Conservation (phyloP, 2,113 vertebrate species). For the Excalfactoria chinensis region DNA sequence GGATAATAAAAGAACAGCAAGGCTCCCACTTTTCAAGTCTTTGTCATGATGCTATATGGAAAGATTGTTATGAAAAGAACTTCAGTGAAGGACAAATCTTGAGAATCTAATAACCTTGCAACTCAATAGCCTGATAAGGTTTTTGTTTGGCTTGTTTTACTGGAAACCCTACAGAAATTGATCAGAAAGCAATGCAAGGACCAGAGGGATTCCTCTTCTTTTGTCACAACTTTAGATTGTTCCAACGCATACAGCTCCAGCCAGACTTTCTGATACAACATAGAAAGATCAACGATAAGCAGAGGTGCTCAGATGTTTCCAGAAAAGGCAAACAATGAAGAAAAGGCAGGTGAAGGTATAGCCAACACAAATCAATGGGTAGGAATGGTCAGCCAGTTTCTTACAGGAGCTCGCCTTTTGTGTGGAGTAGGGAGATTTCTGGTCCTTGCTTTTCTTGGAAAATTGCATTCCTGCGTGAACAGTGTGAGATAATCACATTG, state of each 20-base stretch:
- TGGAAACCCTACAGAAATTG: slow-evolving; percentile 15
- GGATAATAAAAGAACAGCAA: slow-evolving; percentile 17
- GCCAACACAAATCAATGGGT: not conserved
- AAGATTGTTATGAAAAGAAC: not conserved
- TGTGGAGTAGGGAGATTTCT: not conserved
- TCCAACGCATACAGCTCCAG: not conserved
- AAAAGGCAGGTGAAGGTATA: not conserved
- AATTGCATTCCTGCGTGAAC: slow-evolving; percentile 33
- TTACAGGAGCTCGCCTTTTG: not conserved
- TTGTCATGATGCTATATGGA: not conserved
- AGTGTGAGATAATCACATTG: slow-evolving; percentile 48
- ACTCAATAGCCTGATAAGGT: not conserved
- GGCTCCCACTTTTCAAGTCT: not conserved
- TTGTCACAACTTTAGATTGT: slow-evolving; percentile 1
- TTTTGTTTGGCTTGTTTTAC: not conserved
- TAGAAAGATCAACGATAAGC: not conserved
- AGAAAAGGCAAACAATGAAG: not conserved
- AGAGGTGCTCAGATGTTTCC: not conserved
- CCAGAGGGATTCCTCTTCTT: not conserved
- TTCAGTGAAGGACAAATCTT: not conserved
- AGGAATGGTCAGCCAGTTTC: not conserved
- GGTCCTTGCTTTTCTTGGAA: not conserved
- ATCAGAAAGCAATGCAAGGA: slow-evolving; percentile 1
- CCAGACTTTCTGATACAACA: not conserved
- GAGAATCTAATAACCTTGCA: not conserved